Percentiles rank a stretch among this genome's conserved stretches.
These are phyloP conservation scores for Crambe crambe DNA, from an alignment of 37 sponge, comb jelly and placozoan genomes.

Conservation along the genomic window DNA sequence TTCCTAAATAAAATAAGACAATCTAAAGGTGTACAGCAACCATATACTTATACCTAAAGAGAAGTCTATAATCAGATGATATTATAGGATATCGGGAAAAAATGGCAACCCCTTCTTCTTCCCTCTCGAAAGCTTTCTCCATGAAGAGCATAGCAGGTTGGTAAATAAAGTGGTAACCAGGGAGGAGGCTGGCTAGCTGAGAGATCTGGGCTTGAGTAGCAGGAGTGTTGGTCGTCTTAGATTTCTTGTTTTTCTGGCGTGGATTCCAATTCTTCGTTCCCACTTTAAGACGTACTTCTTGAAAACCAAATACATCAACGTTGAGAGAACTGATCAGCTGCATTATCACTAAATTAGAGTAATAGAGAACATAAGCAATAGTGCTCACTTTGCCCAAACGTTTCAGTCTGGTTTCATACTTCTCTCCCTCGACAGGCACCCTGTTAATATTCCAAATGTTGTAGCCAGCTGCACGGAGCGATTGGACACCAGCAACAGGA, in stretches of 20 bases:
- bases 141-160: slow-evolving; percentile 83
- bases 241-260: not conserved
- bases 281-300: slow-evolving; percentile 76
- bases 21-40: too few relatives aligned
- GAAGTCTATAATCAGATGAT: slow-evolving; percentile 54
- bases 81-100: slow-evolving; percentile 76
- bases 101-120: slow-evolving; percentile 81
- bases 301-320: slow-evolving; percentile 72
- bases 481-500: not conserved
- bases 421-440: not conserved
- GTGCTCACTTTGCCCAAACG: slow-evolving; percentile 44
- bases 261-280: not conserved
- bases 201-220: slow-evolving; percentile 22
- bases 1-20: too few relatives aligned
- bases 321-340: slow-evolving; percentile 17
- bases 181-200: slow-evolving; percentile 37
- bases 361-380: not conserved
- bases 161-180: slow-evolving; percentile 72
- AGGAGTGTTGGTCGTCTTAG: too few relatives aligned
- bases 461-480: slow-evolving; percentile 37
- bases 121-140: slow-evolving; percentile 7
- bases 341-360: not conserved
- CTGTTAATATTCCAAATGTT: slow-evolving; percentile 80
- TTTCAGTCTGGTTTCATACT: slow-evolving; percentile 26
- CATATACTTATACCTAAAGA: slow-evolving; percentile 40